Evolutionary conservation across 2,888 invertebrate genomes (phyloP).

Genomic region (Gryllus longicercus): DNA sequence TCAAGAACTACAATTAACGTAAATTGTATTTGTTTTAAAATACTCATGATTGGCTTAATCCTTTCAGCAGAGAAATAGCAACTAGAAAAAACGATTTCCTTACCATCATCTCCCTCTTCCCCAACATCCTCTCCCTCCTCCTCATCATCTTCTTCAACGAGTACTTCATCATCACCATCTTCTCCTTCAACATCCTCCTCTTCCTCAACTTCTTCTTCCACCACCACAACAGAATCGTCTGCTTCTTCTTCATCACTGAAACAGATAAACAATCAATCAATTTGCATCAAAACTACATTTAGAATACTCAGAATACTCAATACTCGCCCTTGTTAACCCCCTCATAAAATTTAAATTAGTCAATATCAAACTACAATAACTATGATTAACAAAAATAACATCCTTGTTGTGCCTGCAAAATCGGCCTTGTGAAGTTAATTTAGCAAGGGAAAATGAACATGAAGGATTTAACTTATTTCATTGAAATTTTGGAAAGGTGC

Average conservation of each 20-base stretch:
- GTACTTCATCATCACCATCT: constrained; percentile 34
- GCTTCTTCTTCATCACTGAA: constrained; percentile 33
- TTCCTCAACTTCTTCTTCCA: constrained; percentile 33
- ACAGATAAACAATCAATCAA: not conserved
- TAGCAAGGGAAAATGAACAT: not conserved
- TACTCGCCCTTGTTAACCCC: not conserved
- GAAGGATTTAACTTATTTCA: too few relatives aligned
- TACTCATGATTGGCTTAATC: too few relatives aligned
- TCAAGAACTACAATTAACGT: too few relatives aligned
- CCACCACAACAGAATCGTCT: constrained; percentile 32
- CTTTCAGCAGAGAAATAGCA: too few relatives aligned
- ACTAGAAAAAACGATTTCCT: not conserved
- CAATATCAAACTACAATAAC: not conserved
- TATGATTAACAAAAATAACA: not conserved
- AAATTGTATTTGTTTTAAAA: too few relatives aligned
- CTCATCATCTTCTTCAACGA: constrained; percentile 35
- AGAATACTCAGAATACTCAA: not conserved
- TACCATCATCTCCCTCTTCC: constrained; percentile 33
- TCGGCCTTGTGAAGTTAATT: not conserved
- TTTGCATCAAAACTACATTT: too few relatives aligned
- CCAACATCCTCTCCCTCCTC: constrained; percentile 36
- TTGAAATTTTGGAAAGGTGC: too few relatives aligned
- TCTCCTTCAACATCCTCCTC: constrained; percentile 34
- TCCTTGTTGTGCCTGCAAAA: not conserved
- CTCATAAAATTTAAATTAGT: not conserved